These are phyloP conservation scores for Cotesia congregata DNA, from an alignment of 2,888 invertebrate genomes.

Conservation along the genomic window DNA sequence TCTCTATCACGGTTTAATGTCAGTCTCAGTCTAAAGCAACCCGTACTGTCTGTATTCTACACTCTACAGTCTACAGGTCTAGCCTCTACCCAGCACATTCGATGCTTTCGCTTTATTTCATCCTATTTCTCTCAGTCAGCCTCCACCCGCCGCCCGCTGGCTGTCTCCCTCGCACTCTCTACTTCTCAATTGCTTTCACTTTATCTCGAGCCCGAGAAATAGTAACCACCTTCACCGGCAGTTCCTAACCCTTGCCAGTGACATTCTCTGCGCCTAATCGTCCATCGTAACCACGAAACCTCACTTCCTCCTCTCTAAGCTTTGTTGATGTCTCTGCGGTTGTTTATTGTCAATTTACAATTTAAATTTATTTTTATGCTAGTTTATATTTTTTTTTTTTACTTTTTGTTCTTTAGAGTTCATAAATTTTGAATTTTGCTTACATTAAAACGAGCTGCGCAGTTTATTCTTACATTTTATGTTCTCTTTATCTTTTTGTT, in stretches of 20 bases:
- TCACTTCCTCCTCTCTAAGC: slow-evolving; percentile 12
- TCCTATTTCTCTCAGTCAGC: not conserved
- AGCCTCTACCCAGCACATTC: not conserved
- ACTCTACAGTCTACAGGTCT: too few species aligned
- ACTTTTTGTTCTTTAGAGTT: not conserved
- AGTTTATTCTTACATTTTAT: too few species aligned
- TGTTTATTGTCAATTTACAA: not conserved
- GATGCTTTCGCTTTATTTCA: not conserved
- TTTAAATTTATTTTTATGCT: not conserved
- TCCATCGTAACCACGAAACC: slow-evolving; percentile 36
- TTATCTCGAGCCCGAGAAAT: slow-evolving; percentile 8
- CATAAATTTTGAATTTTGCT: too few species aligned
- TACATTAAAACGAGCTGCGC: too few species aligned
- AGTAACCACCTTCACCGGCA: slow-evolving; percentile 8
- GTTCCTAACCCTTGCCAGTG: slow-evolving; percentile 37
- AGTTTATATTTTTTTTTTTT: not conserved
- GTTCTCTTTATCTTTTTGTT: too few species aligned
- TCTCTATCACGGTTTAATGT: slow-evolving; percentile 22
- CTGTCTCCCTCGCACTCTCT: not conserved
- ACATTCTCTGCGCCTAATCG: slow-evolving; percentile 44
- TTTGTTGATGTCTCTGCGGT: slow-evolving; percentile 11
- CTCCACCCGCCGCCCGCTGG: not conserved
- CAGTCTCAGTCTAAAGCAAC: slow-evolving; percentile 26
- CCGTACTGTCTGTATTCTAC: too few species aligned
- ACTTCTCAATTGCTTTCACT: slow-evolving; percentile 13